These are phyloP conservation scores for Melanerpes aurifrons DNA, from an alignment of 2,113 vertebrate genomes.

Conservation along the genomic window DNA sequence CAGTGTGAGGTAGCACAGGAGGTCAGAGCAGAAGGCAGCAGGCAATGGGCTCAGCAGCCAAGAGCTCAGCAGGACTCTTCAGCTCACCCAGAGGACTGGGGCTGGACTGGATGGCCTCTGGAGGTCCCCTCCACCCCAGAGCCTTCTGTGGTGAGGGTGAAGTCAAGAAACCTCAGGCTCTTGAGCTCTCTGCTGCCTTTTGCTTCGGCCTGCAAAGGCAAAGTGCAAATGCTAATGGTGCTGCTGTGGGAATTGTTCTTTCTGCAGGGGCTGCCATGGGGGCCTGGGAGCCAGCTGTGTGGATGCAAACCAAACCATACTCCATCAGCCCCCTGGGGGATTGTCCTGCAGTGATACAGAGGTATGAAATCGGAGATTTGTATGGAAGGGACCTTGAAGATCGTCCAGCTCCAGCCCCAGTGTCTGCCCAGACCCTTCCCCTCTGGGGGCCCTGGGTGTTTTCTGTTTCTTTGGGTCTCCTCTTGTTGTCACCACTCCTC, in stretches of 20 bases:
- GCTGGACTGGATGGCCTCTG: too few species aligned
- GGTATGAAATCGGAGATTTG: too few species aligned
- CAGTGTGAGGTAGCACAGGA: background rate
- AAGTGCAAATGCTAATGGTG: background rate
- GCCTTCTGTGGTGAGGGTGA: background rate
- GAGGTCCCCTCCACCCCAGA: too few species aligned
- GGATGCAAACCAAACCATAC: background rate
- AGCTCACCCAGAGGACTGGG: background rate
- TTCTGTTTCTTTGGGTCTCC: too few species aligned
- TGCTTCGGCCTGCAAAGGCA: background rate
- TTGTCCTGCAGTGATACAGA: background rate
- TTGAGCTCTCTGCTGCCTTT: background rate
- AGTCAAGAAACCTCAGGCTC: background rate
- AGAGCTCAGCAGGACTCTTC: background rate
- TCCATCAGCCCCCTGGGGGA: background rate
- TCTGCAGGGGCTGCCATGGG: background rate
- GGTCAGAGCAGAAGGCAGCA: constrained; percentile 38
- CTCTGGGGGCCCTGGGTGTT: too few species aligned
- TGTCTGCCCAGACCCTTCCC: too few species aligned
- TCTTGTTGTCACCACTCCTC: too few species aligned
- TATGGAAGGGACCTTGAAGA: too few species aligned
- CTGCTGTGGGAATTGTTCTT: background rate
- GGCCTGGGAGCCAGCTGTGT: background rate
- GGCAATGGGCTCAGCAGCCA: background rate
- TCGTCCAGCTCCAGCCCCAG: too few species aligned